phyloP scores from a whole-genome alignment of 2,888 invertebrate species.

The Idaea biselata region DNA sequence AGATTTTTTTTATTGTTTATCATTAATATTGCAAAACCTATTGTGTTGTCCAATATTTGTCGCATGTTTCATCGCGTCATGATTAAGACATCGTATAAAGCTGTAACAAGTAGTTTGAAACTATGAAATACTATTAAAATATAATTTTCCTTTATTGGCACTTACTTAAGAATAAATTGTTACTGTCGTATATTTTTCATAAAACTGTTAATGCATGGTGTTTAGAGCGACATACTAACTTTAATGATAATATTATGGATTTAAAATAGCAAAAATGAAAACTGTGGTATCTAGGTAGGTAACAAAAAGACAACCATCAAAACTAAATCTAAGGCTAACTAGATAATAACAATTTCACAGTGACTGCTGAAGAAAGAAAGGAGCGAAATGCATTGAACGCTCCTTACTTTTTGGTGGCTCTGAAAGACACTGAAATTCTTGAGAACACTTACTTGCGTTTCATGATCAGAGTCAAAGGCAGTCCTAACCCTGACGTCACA shows the following conservation, averaged over 20 bases:
- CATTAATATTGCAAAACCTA: neutral
- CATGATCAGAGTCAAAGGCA: constrained; percentile 92
- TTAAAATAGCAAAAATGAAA: neutral
- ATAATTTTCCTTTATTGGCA: constrained; percentile 68
- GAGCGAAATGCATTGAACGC: constrained; percentile 85
- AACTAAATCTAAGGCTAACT: neutral
- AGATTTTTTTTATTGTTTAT: constrained; percentile 3
- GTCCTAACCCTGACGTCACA: constrained; percentile 92
- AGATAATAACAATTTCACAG: constrained; percentile 58
- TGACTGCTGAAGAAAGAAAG: constrained; percentile 85
- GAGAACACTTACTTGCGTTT: constrained; percentile 93
- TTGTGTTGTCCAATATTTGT: neutral
- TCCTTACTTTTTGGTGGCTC: constrained; percentile 90
- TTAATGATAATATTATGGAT: neutral
- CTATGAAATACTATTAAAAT: constrained; percentile 30
- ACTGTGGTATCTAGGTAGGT: neutral
- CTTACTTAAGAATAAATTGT: constrained; percentile 27
- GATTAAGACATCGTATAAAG: constrained; percentile 72
- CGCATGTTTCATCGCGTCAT: constrained; percentile 47
- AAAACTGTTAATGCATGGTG: neutral
- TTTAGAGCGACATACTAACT: neutral
- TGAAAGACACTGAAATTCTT: constrained; percentile 93
- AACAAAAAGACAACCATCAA: neutral
- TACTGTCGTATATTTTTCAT: neutral
- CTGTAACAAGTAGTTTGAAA: constrained; percentile 64